These are phyloP conservation scores for Mythimna ferrago DNA, from an alignment of 2,888 invertebrate genomes.

Conservation along the genomic window DNA sequence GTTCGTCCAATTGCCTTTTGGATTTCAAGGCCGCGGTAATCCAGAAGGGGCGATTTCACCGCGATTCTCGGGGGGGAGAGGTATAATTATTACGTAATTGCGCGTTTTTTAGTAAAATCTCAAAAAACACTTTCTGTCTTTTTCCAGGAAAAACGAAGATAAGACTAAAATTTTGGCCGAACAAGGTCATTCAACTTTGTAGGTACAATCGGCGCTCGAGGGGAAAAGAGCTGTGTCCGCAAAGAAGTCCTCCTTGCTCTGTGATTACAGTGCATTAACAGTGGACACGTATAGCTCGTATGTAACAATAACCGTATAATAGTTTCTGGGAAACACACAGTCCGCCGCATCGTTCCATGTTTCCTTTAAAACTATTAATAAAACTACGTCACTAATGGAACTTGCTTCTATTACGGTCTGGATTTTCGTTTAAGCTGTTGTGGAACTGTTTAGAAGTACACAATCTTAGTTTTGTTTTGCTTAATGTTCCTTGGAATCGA, in stretches of 20 bases:
- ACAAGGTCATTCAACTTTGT: too few species aligned
- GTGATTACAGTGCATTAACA: conserved; percentile 46
- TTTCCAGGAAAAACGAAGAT: too few species aligned
- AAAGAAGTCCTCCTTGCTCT: background rate
- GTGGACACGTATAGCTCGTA: conserved; percentile 52
- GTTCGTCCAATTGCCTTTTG: too few species aligned
- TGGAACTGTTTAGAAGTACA: conserved; percentile 4
- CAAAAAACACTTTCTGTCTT: too few species aligned
- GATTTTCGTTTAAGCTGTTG: conserved; percentile 15
- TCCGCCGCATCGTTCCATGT: conserved; percentile 27
- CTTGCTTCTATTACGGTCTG: conserved; percentile 4
- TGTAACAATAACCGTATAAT: conserved; percentile 54
- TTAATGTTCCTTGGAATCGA: background rate
- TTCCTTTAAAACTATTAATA: conserved; percentile 50
- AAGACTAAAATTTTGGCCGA: too few species aligned
- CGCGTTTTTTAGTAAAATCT: too few species aligned
- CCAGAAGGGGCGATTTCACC: too few species aligned
- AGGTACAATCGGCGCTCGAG: too few species aligned
- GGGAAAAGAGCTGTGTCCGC: background rate
- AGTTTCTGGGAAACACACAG: conserved; percentile 35
- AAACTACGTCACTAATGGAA: conserved; percentile 34
- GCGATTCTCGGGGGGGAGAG: too few species aligned
- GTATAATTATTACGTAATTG: too few species aligned
- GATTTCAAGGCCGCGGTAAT: too few species aligned
- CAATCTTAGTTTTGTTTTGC: conserved; percentile 2